Base-by-base conservation (phyloP, 2,888 invertebrate genomes). In the Baccha elongata region DNA sequence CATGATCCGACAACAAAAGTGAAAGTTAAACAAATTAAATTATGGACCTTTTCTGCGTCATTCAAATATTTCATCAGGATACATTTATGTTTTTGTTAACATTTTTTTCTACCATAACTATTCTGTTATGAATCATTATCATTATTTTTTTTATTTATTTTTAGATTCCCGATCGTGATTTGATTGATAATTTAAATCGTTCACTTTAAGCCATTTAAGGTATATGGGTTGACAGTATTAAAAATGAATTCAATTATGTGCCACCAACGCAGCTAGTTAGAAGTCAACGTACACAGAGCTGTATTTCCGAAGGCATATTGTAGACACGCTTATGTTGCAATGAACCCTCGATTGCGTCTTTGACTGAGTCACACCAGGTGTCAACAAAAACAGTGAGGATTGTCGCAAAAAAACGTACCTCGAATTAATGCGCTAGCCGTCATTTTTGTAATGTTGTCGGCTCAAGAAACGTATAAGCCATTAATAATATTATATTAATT, bases 311-410 rank as follows among this genome's bases (percentile, higher is more conserved):
- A 32, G 29, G 44, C 21, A 68, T 65, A 6, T 15, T 29, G 15
- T 29, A 65, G 52, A 64, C 55, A 44, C 44, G 65, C 65, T 19
- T 69, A 58, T 78, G 78, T 60, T 72, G 78, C 72, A 78, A 78
- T 78, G 58, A 78, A 60, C 72, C n/a, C 58, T 48, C 55, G 40
- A 65, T 71, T 71, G 52, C 53, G 68, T 60, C 7, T 5, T 53
- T 7, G 3, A 1, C 52, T 50, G 50, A 50, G 50, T 50, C 50
- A 50, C 6, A 17, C 50, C 50, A 17, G 50, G 29, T 50, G 15
- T 29, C 29, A 50, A 29, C 29, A 29, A 17, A 29, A 17, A 29
- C 0, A 50, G 13, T 11, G 17, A 10, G 4, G 26, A 29, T 15
- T 50, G 26, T 29, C 50, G n/a, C 29, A 15, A 17, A 7, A 10